These are phyloP conservation scores for Drosophila quinaria DNA, from an alignment of 2,888 invertebrate genomes.

Conservation along the genomic window DNA sequence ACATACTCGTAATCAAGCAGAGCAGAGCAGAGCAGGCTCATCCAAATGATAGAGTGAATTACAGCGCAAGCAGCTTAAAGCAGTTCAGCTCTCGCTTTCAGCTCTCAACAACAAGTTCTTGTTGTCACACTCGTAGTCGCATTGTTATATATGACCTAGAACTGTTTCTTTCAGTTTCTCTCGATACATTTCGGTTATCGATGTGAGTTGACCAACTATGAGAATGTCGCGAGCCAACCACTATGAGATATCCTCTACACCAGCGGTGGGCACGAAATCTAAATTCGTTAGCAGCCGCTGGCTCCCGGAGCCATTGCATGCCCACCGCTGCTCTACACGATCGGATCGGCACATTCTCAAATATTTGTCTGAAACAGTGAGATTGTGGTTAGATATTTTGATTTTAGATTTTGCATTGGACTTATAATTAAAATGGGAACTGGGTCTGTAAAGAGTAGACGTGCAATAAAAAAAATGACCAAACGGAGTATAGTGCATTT, in stretches of 20 bases:
- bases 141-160: slow-evolving; percentile 33
- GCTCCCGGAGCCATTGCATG: too few species aligned
- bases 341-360: not conserved
- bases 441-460: too few species aligned
- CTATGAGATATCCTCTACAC: not conserved
- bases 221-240: not conserved
- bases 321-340: too few species aligned
- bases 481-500: too few species aligned
- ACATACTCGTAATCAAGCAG: slow-evolving; percentile 3
- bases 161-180: slow-evolving; percentile 37
- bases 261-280: too few species aligned
- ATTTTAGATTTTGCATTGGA: too few species aligned
- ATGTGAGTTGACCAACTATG: slow-evolving; percentile 1
- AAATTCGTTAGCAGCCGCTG: too few species aligned
- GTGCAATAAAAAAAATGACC: too few species aligned
- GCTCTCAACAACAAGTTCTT: slow-evolving; percentile 33
- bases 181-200: slow-evolving; percentile 51
- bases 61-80: slow-evolving; percentile 17
- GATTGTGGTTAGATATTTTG: not conserved
- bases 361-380: not conserved
- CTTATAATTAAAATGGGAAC: too few species aligned
- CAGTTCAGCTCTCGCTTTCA: slow-evolving; percentile 6
- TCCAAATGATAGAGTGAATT: slow-evolving; percentile 52
- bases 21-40: slow-evolving; percentile 28
- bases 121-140: not conserved